A percentile compares a stretch with the other conserved stretches of the same genome.
These are phyloP conservation scores for Geopemphigus sp. DNA, from an alignment of 1,140 invertebrate genomes.

Conservation along the genomic window DNA sequence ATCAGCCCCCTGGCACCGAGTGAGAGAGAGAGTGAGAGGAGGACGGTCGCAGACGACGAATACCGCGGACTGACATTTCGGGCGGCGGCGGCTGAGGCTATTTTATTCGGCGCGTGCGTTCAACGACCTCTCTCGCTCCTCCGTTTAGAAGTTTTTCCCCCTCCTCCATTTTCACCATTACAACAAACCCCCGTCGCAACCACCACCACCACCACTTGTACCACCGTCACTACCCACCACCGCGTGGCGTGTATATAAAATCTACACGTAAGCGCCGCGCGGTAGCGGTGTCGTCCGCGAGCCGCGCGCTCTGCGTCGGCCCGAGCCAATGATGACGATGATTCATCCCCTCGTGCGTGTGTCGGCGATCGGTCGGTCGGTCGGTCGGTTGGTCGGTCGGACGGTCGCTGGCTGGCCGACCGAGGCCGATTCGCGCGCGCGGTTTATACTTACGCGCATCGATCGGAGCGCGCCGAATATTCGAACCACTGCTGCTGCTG, in stretches of 20 bases:
- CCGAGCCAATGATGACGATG: too few species aligned
- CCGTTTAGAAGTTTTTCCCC: slow-evolving; percentile 6
- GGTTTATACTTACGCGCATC: slow-evolving; percentile 16
- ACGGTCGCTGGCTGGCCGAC: background rate
- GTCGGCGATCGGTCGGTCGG: background rate
- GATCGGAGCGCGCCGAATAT: background rate
- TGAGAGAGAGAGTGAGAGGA: background rate
- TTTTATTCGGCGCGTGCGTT: slow-evolving; percentile 46
- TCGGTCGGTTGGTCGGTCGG: background rate
- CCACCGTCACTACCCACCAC: background rate
- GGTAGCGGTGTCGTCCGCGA: slow-evolving; percentile 3
- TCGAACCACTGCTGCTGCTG: background rate
- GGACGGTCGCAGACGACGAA: background rate
- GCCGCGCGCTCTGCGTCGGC: slow-evolving; percentile 4
- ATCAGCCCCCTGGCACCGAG: background rate
- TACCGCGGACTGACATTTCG: background rate
- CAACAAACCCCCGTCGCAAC: background rate
- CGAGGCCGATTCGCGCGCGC: slow-evolving; percentile 6
- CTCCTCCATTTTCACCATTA: background rate
- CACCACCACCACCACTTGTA: background rate
- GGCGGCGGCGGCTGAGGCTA: background rate
- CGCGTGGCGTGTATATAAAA: background rate
- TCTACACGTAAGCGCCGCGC: background rate
- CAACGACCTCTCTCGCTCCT: slow-evolving; percentile 34
- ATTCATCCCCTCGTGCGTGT: slow-evolving; percentile 45